phyloP scores from a whole-genome alignment of 53 echinoderm and acorn worm genomes.

The Holothuria leucospilota region DNA sequence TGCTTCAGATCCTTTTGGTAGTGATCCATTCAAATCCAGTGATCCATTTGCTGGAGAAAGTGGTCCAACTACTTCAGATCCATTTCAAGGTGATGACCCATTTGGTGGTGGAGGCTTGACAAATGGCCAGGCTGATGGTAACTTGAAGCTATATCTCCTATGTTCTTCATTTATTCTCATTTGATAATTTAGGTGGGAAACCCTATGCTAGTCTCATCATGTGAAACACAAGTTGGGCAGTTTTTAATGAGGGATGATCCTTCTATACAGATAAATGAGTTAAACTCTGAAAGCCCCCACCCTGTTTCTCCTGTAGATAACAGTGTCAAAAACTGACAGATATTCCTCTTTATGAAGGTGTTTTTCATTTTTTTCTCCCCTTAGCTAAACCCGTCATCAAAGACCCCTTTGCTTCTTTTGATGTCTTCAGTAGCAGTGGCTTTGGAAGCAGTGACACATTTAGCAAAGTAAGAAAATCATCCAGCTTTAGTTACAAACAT shows the following conservation, averaged over 20 bases:
- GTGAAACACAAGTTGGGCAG: too few relatives aligned
- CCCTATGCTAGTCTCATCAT: too few relatives aligned
- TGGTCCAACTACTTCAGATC: constrained; percentile 57
- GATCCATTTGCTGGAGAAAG: constrained; percentile 61
- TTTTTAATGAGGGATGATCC: too few relatives aligned
- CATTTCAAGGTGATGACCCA: constrained; percentile 72
- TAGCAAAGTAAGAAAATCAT: constrained; percentile 69
- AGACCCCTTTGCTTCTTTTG: constrained; percentile 77
- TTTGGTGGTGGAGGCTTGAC: constrained; percentile 68
- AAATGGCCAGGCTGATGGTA: constrained; percentile 71
- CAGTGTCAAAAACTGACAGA: too few relatives aligned
- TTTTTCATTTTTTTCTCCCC: too few relatives aligned
- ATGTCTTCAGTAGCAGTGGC: constrained; percentile 80
- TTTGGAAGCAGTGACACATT: constrained; percentile 64
- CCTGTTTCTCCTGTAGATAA: too few relatives aligned
- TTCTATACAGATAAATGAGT: too few relatives aligned
- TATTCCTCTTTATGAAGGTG: too few relatives aligned
- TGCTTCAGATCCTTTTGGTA: constrained; percentile 91
- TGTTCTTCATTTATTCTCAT: background rate
- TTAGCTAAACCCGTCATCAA: constrained; percentile 54
- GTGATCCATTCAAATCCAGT: constrained; percentile 79
- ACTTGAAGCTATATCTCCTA: background rate
- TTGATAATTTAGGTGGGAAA: too few relatives aligned
- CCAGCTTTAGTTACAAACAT: too few relatives aligned
- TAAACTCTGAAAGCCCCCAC: too few relatives aligned